Conservation (phyloP, 2,888 invertebrate species). For the Phasia obesa region DNA sequence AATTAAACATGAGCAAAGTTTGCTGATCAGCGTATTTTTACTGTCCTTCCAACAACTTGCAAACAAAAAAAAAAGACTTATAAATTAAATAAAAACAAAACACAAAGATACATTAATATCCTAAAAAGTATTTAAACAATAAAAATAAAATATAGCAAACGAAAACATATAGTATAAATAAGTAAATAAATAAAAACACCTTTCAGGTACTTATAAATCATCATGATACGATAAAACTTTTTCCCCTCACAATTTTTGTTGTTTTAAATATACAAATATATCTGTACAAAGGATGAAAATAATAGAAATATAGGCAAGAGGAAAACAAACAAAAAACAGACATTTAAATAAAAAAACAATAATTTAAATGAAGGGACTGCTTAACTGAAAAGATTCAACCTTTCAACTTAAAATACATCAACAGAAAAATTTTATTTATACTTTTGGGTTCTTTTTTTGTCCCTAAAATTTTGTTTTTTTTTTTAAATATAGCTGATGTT, state of each 20-base stretch:
- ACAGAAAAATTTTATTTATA: not conserved
- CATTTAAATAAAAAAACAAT: not conserved
- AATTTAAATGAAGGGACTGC: conserved; percentile 14
- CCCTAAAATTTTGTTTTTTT: not conserved
- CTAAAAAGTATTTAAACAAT: conserved; percentile 58
- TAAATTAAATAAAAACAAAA: conserved; percentile 49
- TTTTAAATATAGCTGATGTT: not conserved
- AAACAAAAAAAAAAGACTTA: not conserved
- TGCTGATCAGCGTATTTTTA: conserved; percentile 35
- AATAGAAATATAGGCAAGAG: not conserved
- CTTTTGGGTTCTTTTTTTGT: not conserved
- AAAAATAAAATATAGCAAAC: conserved; percentile 31
- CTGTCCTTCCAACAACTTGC: conserved; percentile 19
- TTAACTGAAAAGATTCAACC: conserved; percentile 1
- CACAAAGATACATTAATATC: conserved; percentile 44
- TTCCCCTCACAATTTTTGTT: conserved; percentile 24
- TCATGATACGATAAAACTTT: conserved; percentile 52
- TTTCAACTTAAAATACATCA: conserved; percentile 9
- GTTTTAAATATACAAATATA: conserved; percentile 23
- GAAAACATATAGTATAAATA: conserved; percentile 22
- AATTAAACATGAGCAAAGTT: conserved; percentile 17
- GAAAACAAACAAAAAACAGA: too few species aligned
- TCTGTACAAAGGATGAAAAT: conserved; percentile 13
- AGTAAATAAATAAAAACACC: conserved; percentile 69
- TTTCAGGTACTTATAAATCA: conserved; percentile 73